Evolutionary conservation across 2,113 vertebrate species (phyloP).

Genomic region (Ariopsis seemanni): DNA sequence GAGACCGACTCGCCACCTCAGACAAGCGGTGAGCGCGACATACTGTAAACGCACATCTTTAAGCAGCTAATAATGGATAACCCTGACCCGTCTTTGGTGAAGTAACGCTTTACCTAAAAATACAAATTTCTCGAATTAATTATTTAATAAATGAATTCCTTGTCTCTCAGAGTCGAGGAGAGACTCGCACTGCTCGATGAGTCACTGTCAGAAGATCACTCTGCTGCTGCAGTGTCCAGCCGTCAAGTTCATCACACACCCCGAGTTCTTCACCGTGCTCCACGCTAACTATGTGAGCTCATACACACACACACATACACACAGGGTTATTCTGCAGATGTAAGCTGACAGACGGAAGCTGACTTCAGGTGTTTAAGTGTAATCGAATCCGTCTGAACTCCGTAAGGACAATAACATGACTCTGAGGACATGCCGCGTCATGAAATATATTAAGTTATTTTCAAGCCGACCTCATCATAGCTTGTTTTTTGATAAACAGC

Average conservation of each 20-base stretch:
- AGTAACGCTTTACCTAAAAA: background rate
- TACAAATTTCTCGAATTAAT: too few species aligned
- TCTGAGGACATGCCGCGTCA: background rate
- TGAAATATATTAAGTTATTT: background rate
- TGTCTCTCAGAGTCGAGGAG: slow-evolving; percentile 77
- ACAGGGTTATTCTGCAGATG: background rate
- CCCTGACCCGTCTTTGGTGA: background rate
- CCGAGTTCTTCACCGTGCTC: slow-evolving; percentile 87
- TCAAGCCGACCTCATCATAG: background rate
- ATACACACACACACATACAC: background rate
- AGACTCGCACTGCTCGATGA: slow-evolving; percentile 79
- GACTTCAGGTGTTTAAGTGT: background rate
- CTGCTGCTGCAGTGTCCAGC: slow-evolving; percentile 84
- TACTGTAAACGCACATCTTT: background rate
- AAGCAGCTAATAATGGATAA: background rate
- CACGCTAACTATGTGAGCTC: slow-evolving; percentile 86
- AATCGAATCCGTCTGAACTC: background rate
- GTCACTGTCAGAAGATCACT: slow-evolving; percentile 85
- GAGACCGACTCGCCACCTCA: slow-evolving; percentile 79
- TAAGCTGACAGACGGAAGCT: background rate
- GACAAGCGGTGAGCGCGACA: slow-evolving; percentile 67
- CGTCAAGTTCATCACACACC: slow-evolving; percentile 89
- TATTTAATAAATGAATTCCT: background rate
- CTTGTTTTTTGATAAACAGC: background rate
- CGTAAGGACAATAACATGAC: background rate